Evolutionary conservation across 2,113 vertebrate genomes (phyloP).

Genomic region (Colinus virginianus): DNA sequence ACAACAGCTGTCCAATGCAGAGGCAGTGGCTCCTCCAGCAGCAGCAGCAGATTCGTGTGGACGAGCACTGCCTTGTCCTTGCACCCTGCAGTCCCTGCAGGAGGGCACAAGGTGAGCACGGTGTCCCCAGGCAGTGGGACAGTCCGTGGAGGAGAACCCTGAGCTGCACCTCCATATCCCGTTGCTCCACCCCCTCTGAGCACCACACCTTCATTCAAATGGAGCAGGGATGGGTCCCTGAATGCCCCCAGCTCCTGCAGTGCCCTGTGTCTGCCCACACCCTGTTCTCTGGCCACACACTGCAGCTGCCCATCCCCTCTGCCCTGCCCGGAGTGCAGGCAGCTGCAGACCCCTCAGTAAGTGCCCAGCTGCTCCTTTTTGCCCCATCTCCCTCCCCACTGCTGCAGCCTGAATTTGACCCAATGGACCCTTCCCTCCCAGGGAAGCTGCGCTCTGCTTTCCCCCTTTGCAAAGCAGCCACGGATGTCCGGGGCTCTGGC

Average conservation of each 20-base stretch:
- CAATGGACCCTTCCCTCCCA: background rate
- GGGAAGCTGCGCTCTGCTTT: no score
- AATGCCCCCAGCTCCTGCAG: background rate
- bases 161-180: background rate
- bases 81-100: background rate
- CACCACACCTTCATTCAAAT: background rate
- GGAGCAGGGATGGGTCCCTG: background rate
- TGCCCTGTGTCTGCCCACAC: background rate
- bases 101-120: background rate
- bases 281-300: background rate
- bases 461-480: background rate
- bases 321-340: background rate
- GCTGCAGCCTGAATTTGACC: background rate
- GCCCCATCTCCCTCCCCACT: background rate
- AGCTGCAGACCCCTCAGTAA: background rate
- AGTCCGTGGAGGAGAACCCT: background rate
- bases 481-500: background rate
- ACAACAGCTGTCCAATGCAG: accelerated
- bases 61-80: background rate
- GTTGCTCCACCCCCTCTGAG: background rate
- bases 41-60: background rate
- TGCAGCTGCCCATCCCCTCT: background rate
- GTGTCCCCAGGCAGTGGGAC: background rate
- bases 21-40: accelerated
- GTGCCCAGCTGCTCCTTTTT: no score